Evolutionary conservation across 1,140 invertebrate genomes (phyloP), one percentile per base, ranked within the genome.

Genomic region (Papilio xuthus): DNA sequence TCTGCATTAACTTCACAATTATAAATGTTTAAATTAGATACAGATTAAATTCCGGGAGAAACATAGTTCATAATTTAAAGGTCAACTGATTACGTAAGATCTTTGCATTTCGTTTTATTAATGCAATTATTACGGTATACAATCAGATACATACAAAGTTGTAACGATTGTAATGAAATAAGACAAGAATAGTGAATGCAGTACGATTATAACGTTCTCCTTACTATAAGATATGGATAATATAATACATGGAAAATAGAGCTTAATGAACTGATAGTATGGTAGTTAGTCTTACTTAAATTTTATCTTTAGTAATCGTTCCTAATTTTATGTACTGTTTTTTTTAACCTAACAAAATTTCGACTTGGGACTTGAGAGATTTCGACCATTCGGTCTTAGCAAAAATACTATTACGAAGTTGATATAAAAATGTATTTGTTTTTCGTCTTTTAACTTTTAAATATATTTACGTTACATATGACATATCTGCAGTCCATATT

Each of bases 111-210:
- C 12, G 26, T 67, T 63, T 56, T 63, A 63, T 63, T 26, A 15
- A 32, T 67, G 60, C 60, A 28, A 67, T 67, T 67, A 67, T 26
- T 23, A 28, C 60, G 60, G 20, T 60, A 15, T 60, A 67, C 12
- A 2, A 32, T 28, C 60, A 67, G 23, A 67, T 6, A 12, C 4
- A 28, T 28, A 67, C 60, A 67, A 67, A 20, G 18, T 53, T 63
- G 60, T 26, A 60, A 60, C 23, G 56, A 4, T 26, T 44, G 3
- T 13, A 47, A 13, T 53, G n/a, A 53, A n/a, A 53, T n/a, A 53
- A n/a, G 13, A 28, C 15, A 50, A 2, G 47, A 50, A 50, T 37
- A 6, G 32, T 37, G 18, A 53, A 8, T 7, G 50, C 18, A 0
- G 9, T 44, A 44, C 12, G 42, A 44, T 56, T 56, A 56, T 20